Evolutionary conservation across 1,140 invertebrate genomes (phyloP), one percentile per base, ranked within the genome.

Genomic region (Cotesia chilonis): DNA sequence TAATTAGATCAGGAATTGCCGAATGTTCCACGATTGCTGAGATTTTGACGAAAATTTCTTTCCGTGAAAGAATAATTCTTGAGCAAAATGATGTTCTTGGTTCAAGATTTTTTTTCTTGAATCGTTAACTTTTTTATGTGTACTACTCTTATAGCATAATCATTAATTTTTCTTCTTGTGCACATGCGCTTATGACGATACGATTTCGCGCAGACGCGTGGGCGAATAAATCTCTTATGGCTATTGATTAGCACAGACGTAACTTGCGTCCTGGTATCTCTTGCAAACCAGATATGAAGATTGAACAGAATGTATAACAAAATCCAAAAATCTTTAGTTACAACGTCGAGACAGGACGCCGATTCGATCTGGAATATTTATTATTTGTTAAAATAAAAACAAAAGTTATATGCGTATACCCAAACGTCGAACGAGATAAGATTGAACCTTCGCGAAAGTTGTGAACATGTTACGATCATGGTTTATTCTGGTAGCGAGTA

Each of bases 401-500:
- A 51, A 35, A 54, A 35, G 10, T 10, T 52, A 20, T 20, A 54
- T 12, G 66, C 54, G 54, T 66, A 52, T 54, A 68, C 66, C 20
- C 70, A 54, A 72, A 54, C 63, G 70, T 72, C 70, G 64, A 59
- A 67, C 36, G 55, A 72, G 70, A 72, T 72, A 72, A 72, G 70
- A 72, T 72, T 72, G 70, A 72, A 72, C 70, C 70, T 72, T 72
- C 54, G 70, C 70, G 70, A 72, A 64, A 67, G 63, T 64, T 72
- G 70, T 72, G 70, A 64, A 64, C 70, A 72, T 64, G 64, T 72
- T 67, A 72, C 70, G 70, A 72, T 72, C 70, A 72, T 72, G 70
- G 70, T 72, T 72, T 72, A 72, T 72, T 72, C 70, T 72, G 70
- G 70, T 72, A 72, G 70, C 70, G 70, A 72, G 70, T 72, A 72